Base-by-base conservation (phyloP, 2,888 invertebrate genomes). In the Lycia hirtaria region DNA sequence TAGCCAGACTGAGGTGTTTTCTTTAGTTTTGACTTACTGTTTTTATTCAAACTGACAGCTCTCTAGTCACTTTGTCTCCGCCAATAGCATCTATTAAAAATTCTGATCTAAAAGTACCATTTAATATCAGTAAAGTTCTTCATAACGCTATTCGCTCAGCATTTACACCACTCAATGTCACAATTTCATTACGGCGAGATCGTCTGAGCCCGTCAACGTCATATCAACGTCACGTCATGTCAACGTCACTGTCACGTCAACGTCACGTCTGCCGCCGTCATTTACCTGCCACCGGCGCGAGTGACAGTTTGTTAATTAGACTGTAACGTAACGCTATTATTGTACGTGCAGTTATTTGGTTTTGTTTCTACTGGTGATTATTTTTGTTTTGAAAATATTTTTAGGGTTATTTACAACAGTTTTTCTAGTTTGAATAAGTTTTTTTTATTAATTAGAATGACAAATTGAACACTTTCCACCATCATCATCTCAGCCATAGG, bases 291-390 rank as follows among this genome's bases (percentile, higher is more conserved):
- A 85, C 71, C 58, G 75, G 65, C 67, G 71, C 72, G 75, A 79
- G 76, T 76, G 85, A 87, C 85, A 82, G 81, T 83, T 82, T 76
- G 86, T 88, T 91, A 89, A 91, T 90, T 88, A 89, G 87, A 83
- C 78, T 81, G 85, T 83, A 81, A 81, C 80, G 72, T 79, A 78
- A 78, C 74, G 69, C 69, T 54, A 54, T 44, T 51, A 22, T 60
- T 64, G 48, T 41, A 28, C 49, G 53, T 59, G 41, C 47, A 57
- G 50, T 50, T 56, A 51, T 35, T 64, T 51, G 28, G 40, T 45
- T 54, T 48, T 35, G 47, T 43, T 45, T 60, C n/a, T n/a, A n/a
- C n/a, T n/a, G n/a, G n/a, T n/a, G n/a, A n/a, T n/a, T n/a, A n/a
- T n/a, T n/a, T n/a, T n/a, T n/a, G n/a, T 62, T 65, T 35, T 58